These are phyloP conservation scores for Entomobrya multifasciata DNA, from an alignment of 2,888 invertebrate species.

Conservation along the genomic window DNA sequence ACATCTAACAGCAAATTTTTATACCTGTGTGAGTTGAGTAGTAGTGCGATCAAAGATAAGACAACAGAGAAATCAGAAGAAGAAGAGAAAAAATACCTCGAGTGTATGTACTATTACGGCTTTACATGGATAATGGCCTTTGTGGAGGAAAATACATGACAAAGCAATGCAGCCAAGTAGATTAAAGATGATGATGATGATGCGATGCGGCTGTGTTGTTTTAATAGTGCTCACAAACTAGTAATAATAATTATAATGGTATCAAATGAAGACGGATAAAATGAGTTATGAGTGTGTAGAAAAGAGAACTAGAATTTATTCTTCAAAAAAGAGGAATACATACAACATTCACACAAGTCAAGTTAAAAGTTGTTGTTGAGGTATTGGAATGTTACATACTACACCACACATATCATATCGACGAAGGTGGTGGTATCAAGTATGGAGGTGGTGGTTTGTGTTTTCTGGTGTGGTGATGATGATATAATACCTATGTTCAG, in stretches of 20 bases:
- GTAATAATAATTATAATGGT: slow-evolving; percentile 69
- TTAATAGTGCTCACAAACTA: slow-evolving; percentile 57
- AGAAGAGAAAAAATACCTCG: slow-evolving; percentile 13
- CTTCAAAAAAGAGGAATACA: not conserved
- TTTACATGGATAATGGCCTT: slow-evolving; percentile 32
- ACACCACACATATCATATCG: no score
- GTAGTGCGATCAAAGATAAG: slow-evolving; percentile 31
- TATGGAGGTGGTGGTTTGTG: not conserved
- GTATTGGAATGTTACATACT: slow-evolving; percentile 14
- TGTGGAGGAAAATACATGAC: slow-evolving; percentile 10
- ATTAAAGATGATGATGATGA: not conserved
- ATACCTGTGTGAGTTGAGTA: not conserved
- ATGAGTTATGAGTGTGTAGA: slow-evolving; percentile 69
- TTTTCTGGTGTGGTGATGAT: not conserved
- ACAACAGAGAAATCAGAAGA: slow-evolving; percentile 6
- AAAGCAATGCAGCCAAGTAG: no score
- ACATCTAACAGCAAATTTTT: slow-evolving; percentile 24
- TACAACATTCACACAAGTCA: slow-evolving; percentile 35
- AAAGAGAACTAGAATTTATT: slow-evolving; percentile 44
- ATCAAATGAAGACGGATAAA: slow-evolving; percentile 68
- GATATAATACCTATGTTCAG: not conserved
- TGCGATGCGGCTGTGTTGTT: not conserved
- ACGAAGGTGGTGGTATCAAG: slow-evolving; percentile 20
- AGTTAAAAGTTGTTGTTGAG: slow-evolving; percentile 51
- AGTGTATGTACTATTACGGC: slow-evolving; percentile 47